Evolutionary conservation across 2,888 invertebrate species (phyloP).

Genomic region (Dinocampus coccinellae): DNA sequence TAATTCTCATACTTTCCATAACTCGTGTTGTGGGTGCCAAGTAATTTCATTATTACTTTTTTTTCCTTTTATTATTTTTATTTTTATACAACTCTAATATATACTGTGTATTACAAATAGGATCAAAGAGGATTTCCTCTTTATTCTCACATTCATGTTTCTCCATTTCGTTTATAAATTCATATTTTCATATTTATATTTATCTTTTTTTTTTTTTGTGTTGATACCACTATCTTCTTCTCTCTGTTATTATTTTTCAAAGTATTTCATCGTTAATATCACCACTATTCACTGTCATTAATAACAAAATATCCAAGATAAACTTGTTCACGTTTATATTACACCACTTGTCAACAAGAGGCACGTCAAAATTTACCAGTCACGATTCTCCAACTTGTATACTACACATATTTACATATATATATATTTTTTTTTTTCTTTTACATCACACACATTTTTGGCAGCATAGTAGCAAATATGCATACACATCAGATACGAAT

Average conservation of each 20-base stretch:
- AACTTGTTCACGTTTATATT: slow-evolving; percentile 12
- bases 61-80: too few species aligned
- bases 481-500: neutral
- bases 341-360: neutral
- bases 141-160: slow-evolving; percentile 2
- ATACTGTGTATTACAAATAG: slow-evolving; percentile 4
- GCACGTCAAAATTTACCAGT: neutral
- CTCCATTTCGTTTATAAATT: slow-evolving; percentile 17
- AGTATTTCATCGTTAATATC: neutral
- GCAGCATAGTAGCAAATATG: neutral
- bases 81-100: neutral
- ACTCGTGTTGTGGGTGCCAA: slow-evolving; percentile 17
- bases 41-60: neutral
- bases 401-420: neutral
- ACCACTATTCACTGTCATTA: neutral
- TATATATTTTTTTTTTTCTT: neutral
- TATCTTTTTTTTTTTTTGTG: neutral
- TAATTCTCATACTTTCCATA: slow-evolving; percentile 18
- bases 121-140: slow-evolving; percentile 18
- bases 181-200: too few species aligned
- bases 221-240: neutral
- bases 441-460: neutral
- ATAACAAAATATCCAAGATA: slow-evolving; percentile 1
- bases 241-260: neutral
- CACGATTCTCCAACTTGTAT: neutral